phyloP scores from a whole-genome alignment of 2,888 invertebrate species.

The Dione juno region DNA sequence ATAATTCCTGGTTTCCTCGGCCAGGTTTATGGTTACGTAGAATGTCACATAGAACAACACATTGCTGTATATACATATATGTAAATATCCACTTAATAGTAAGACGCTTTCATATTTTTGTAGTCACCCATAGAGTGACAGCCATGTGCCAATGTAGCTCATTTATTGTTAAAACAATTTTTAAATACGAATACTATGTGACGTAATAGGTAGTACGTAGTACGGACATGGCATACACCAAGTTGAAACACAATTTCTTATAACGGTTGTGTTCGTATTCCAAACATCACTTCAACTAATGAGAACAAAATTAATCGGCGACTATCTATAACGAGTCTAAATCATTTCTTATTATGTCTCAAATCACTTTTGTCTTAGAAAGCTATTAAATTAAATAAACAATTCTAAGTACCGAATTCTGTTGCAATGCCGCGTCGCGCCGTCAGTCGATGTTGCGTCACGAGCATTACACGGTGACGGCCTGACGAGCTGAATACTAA shows the following conservation, averaged over 20 bases:
- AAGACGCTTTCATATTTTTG: background rate
- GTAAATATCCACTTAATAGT: background rate
- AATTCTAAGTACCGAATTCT: background rate
- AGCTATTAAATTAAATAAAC: background rate
- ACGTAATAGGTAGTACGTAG: too few species aligned
- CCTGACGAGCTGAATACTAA: slow-evolving; percentile 13
- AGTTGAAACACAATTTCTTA: background rate
- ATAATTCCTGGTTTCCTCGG: too few species aligned
- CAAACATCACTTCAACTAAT: background rate
- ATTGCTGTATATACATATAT: too few species aligned
- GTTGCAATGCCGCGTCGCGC: slow-evolving; percentile 11
- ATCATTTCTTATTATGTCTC: slow-evolving; percentile 3
- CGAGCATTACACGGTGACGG: slow-evolving; percentile 7
- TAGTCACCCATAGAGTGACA: background rate
- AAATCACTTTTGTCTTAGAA: slow-evolving; percentile 3
- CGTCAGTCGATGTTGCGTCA: slow-evolving; percentile 23
- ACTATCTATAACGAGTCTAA: background rate
- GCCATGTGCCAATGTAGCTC: too few species aligned
- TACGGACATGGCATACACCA: too few species aligned
- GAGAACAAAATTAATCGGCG: background rate
- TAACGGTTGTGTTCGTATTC: background rate
- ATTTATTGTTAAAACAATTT: too few species aligned
- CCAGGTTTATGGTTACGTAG: too few species aligned
- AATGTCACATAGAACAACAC: too few species aligned
- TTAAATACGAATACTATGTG: background rate